phyloP scores from a whole-genome alignment of 2,113 vertebrate species.

The Corydoras sp. region DNA sequence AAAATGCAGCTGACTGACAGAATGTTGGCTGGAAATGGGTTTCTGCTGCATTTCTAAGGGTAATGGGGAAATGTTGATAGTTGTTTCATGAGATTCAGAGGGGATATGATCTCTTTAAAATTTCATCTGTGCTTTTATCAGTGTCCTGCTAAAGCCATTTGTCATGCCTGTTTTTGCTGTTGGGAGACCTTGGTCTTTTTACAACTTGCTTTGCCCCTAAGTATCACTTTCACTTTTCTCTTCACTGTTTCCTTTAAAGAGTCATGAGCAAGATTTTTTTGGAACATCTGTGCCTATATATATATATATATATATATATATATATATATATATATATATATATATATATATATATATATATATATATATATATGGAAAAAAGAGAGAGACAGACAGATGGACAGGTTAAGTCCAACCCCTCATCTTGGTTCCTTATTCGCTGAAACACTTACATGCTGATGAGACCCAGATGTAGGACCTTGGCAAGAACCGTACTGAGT shows the following conservation, averaged over 20 bases:
- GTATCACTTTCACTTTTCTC: slow-evolving; percentile 50
- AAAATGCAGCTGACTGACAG: too few species aligned
- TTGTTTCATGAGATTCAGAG: slow-evolving; percentile 17
- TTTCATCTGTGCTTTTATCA: slow-evolving; percentile 32
- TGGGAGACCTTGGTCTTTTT: slow-evolving; percentile 18
- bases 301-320: not conserved
- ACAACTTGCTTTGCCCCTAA: not conserved
- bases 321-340: too few species aligned
- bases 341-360: slow-evolving; percentile 17
- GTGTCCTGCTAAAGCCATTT: slow-evolving; percentile 37
- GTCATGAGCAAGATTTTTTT: slow-evolving; percentile 52
- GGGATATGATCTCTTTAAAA: slow-evolving; percentile 37
- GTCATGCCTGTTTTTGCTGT: slow-evolving; percentile 31
- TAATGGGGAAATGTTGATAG: slow-evolving; percentile 25
- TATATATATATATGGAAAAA: slow-evolving; percentile 14
- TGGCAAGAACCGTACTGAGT: slow-evolving; percentile 28
- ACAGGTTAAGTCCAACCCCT: slow-evolving; percentile 13
- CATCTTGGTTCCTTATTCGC: slow-evolving; percentile 29
- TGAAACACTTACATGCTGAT: slow-evolving; percentile 37
- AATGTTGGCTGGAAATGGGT: slow-evolving; percentile 4
- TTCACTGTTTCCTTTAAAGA: slow-evolving; percentile 37
- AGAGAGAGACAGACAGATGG: slow-evolving; percentile 8
- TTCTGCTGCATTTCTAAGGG: slow-evolving; percentile 20
- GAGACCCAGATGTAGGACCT: slow-evolving; percentile 45
- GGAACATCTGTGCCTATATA: not conserved